Percentiles rank a stretch among this genome's conserved stretches.
phyloP scores from a whole-genome alignment of 2,888 invertebrate species.

The Ernsta delagoae region DNA sequence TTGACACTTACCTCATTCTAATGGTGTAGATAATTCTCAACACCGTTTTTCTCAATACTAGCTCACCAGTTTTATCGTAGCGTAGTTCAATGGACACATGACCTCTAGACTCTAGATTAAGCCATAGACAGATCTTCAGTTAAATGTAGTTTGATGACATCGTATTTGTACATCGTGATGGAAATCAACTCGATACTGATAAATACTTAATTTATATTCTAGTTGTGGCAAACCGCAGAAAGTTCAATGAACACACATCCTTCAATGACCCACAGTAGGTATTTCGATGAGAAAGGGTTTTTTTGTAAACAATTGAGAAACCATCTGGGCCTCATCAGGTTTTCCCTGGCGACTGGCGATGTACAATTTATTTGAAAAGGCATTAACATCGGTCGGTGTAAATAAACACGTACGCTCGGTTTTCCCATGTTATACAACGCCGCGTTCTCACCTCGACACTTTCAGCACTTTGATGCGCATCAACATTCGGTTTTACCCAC shows the following conservation, averaged over 20 bases:
- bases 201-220: conserved; percentile 2
- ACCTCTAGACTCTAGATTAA: background rate
- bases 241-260: conserved; percentile 9
- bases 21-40: no score
- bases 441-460: conserved; percentile 44
- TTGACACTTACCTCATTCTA: conserved; percentile 12
- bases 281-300: background rate
- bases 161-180: no score
- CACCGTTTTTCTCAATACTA: background rate
- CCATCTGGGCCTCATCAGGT: conserved; percentile 7
- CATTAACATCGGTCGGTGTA: conserved; percentile 46
- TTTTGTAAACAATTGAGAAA: background rate
- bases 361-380: conserved; percentile 52
- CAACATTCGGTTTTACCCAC: conserved; percentile 66
- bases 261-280: conserved; percentile 5
- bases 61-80: background rate
- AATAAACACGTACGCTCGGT: conserved; percentile 38
- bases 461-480: conserved; percentile 54
- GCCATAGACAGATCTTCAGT: no score
- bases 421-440: conserved; percentile 49
- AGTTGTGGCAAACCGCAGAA: background rate
- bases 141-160: no score
- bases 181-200: no score
- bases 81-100: background rate
- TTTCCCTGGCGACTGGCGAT: conserved; percentile 21